Evolutionary conservation across 2,888 invertebrate genomes (phyloP).

Genomic region (Eristalis pertinax): DNA sequence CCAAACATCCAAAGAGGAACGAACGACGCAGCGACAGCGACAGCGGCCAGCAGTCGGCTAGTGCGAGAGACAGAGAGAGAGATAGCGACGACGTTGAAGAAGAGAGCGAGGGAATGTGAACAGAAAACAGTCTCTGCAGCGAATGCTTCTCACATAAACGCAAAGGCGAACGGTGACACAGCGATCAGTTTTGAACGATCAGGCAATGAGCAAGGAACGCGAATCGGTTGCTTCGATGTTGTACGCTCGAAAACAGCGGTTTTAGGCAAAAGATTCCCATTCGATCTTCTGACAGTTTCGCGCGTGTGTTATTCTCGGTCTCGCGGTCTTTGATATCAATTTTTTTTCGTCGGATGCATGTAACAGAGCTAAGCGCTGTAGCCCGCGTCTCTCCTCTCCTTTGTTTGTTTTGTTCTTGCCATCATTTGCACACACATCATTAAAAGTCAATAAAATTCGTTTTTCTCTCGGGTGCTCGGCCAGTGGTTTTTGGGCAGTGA

Average conservation of each 20-base stretch:
- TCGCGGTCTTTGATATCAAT: background rate
- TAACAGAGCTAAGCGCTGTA: too few species aligned
- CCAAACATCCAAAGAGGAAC: background rate
- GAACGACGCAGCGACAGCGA: background rate
- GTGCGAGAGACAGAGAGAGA: background rate
- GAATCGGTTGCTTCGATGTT: conserved; percentile 12
- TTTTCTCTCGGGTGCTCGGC: conserved; percentile 32
- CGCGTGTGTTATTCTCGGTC: conserved; percentile 23
- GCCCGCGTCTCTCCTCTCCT: background rate
- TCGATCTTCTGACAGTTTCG: conserved; percentile 18
- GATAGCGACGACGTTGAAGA: too few species aligned
- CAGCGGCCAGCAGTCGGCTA: too few species aligned
- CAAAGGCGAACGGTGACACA: conserved; percentile 35
- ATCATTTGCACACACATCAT: conserved; percentile 49
- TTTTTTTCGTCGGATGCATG: background rate
- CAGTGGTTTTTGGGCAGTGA: conserved; percentile 10
- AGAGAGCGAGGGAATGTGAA: background rate
- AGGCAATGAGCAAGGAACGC: conserved; percentile 16
- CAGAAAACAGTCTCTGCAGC: conserved; percentile 18
- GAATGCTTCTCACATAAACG: conserved; percentile 32
- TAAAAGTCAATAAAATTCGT: conserved; percentile 62
- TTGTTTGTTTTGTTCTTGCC: conserved; percentile 58
- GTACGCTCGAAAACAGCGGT: conserved; percentile 10
- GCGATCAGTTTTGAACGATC: conserved; percentile 53
- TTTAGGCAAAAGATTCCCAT: background rate